These are phyloP conservation scores for Narcine bancroftii DNA, from an alignment of 2,113 vertebrate species.

Conservation along the genomic window DNA sequence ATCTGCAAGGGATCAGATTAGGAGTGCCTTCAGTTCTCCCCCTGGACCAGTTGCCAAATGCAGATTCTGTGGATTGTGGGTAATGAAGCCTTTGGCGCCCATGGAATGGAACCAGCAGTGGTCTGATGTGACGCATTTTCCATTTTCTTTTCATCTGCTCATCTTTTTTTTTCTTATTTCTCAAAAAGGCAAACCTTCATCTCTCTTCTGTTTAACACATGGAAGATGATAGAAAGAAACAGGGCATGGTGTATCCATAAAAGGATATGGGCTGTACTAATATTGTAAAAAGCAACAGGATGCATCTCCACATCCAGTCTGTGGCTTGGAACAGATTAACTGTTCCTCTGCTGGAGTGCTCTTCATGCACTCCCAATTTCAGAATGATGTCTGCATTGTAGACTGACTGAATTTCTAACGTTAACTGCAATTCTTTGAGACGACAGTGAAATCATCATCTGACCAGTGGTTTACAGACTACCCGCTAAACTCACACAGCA, in stretches of 20 bases:
- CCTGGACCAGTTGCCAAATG: conserved; percentile 25
- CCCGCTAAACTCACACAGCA: too few relatives aligned
- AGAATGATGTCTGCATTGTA: background rate
- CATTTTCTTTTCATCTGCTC: conserved; percentile 13
- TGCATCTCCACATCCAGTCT: background rate
- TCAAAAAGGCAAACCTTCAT: background rate
- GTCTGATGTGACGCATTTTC: background rate
- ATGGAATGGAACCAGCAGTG: conserved; percentile 1
- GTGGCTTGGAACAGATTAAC: background rate
- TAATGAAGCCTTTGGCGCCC: conserved; percentile 7
- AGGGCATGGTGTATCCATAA: too few relatives aligned
- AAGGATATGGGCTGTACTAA: background rate
- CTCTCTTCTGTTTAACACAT: background rate
- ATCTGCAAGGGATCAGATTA: conserved; percentile 29
- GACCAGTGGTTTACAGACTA: background rate
- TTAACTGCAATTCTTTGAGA: background rate
- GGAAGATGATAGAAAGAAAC: too few relatives aligned
- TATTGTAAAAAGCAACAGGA: conserved; percentile 16
- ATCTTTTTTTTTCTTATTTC: background rate
- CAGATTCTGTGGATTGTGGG: conserved; percentile 18
- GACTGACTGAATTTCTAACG: background rate
- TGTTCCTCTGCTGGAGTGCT: background rate
- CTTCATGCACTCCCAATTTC: background rate
- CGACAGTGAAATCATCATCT: background rate
- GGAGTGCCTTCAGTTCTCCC: conserved; percentile 14